Percentiles rank a stretch among this genome's conserved stretches.
Evolutionary conservation across 2,113 vertebrate genomes (phyloP).

Genomic region (Protobothrops mucrosquamatus): DNA sequence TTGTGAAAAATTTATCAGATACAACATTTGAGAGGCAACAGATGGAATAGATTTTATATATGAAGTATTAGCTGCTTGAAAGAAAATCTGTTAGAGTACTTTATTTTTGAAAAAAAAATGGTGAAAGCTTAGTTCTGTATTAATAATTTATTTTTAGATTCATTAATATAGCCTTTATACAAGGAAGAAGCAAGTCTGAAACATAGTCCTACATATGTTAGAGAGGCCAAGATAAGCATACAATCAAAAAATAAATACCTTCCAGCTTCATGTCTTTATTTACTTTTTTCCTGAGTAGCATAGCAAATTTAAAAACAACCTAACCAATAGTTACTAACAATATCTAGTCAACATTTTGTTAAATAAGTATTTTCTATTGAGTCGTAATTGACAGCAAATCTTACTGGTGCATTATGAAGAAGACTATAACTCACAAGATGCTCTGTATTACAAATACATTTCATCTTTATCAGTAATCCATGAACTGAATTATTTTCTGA

Average conservation of each 20-base stretch:
- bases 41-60: conserved; percentile 68
- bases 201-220: not conserved
- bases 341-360: not conserved
- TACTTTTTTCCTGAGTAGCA: not conserved
- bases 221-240: not conserved
- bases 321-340: not conserved
- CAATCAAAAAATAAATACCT: not conserved
- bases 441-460: not conserved
- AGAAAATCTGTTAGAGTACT: not conserved
- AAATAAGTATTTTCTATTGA: not conserved
- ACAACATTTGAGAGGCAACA: conserved; percentile 73
- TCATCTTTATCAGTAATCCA: not conserved
- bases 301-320: not conserved
- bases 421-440: not conserved
- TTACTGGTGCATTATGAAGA: not conserved
- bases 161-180: not conserved
- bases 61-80: conserved; percentile 31
- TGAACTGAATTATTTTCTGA: not conserved
- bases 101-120: not conserved
- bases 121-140: conserved; percentile 3
- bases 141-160: not conserved
- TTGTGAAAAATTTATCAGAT: conserved; percentile 84
- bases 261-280: not conserved
- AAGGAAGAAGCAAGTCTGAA: not conserved
- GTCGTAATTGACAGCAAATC: not conserved